phyloP scores from a whole-genome alignment of 2,797 vertebrate species.

The Pangasius larnaudii region DNA sequence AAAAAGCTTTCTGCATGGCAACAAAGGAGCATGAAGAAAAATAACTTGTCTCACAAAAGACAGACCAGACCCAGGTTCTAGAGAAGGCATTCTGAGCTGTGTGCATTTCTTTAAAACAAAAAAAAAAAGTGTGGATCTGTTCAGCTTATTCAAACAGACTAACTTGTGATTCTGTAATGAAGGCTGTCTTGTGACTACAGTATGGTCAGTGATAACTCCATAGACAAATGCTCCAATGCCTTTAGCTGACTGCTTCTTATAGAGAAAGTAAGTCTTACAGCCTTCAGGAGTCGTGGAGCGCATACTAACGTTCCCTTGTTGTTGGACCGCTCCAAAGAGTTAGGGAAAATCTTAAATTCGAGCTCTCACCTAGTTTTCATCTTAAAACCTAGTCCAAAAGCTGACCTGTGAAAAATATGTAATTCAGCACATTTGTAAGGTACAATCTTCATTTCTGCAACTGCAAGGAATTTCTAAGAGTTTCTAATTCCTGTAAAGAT shows the following conservation, averaged over 20 bases:
- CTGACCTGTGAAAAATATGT: background rate
- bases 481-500: background rate
- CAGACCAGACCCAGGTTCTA: conserved; percentile 32
- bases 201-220: conserved; percentile 3
- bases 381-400: background rate
- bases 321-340: background rate
- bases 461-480: background rate
- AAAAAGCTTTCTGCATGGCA: conserved; percentile 53
- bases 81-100: conserved; percentile 28
- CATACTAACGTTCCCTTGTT: background rate
- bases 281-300: background rate
- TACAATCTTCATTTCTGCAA: background rate
- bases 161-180: conserved; percentile 25
- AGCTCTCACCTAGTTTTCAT: background rate
- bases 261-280: background rate
- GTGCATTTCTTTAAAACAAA: conserved; percentile 24
- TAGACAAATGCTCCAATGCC: background rate
- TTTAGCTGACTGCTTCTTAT: background rate
- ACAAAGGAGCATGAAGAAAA: conserved; percentile 48
- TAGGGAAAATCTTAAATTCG: conserved; percentile 5
- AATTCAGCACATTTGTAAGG: conserved; percentile 6
- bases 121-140: conserved; percentile 1
- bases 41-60: conserved; percentile 49
- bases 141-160: conserved; percentile 30
- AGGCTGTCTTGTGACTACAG: conserved; percentile 8